Base-by-base conservation (phyloP, 2,797 vertebrate genomes). In the Cetoscarus ocellatus region DNA sequence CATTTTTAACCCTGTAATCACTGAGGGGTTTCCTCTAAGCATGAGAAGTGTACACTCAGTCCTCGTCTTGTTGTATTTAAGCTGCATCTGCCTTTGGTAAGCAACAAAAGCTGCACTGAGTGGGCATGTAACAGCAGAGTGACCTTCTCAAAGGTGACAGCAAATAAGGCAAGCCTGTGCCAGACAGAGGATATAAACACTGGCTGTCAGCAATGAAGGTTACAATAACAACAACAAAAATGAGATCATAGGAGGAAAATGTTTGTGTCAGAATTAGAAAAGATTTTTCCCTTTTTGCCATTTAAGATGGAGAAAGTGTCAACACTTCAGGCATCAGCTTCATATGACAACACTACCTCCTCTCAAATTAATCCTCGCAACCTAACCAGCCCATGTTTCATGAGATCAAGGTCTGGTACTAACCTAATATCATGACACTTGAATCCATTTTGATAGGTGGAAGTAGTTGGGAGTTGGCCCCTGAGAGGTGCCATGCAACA, bases 91-190 rank as follows among this genome's bases (percentile, higher is more conserved):
- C 39, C 13, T 51, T 15, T 8, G 2, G 35, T 35, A 35, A 63
- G 35, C 12, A 17, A 38, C 10, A 50, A 40, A 18, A 19, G 27
- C 12, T 11, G 18, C 35, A 10, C 8, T 52, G 13, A 55, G 15
- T 27, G 43, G 47, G 36, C 45, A 13, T 52, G 54, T 19, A 38
- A 60, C 40, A 62, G 65, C 0, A 9, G 44, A 7, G 57, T 86
- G 87, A 91, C 88, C 89, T 91, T 90, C 58, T 70, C 54, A 89
- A 77, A 87, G 90, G 78, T 83, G 73, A 86, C 71, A 74, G 48
- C 45, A 58, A 70, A 83, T 49, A 70, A 70, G 35, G 54, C 19
- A 1, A 48, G 35, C 15, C 54, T 61, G 63, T 17, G 0, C 18
- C 56, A 65, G 50, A 57, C 63, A 35, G 51, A 47, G 36, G 45